Conservation (phyloP, 2,113 vertebrate species). For the Pelecanus crispus region DNA sequence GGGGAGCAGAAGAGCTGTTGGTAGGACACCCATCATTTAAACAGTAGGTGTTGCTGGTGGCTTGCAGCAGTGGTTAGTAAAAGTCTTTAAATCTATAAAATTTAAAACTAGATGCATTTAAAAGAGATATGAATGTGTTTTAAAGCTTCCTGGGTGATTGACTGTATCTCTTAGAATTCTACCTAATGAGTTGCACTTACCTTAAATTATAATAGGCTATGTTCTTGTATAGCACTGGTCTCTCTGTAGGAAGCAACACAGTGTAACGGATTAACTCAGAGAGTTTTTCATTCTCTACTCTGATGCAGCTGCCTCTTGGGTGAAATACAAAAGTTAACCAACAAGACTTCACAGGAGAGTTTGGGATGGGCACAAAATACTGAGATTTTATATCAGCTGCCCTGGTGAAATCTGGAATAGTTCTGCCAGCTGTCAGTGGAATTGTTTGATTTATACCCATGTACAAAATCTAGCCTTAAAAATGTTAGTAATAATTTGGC, state of each 20-base stretch:
- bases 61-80: background rate
- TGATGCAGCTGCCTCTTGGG: background rate
- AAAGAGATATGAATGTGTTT: background rate
- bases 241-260: background rate
- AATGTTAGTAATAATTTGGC: constrained; percentile 4
- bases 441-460: background rate
- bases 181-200: background rate
- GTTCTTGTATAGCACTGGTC: background rate
- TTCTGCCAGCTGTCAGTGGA: background rate
- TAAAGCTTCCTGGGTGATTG: background rate
- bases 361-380: background rate
- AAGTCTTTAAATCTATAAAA: background rate
- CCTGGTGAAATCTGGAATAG: background rate
- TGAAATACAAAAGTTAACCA: background rate
- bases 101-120: background rate
- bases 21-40: background rate
- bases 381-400: background rate
- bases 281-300: background rate
- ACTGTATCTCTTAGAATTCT: background rate
- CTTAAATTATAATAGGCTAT: background rate
- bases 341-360: background rate
- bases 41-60: background rate
- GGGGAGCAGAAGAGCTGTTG: constrained; percentile 38
- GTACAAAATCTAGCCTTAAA: background rate
- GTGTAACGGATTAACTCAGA: background rate